A percentile compares a stretch with the other conserved stretches of the same genome.
These are phyloP conservation scores for Galemys pyrenaicus DNA, from an alignment of 2,113 vertebrate genomes.

Conservation along the genomic window DNA sequence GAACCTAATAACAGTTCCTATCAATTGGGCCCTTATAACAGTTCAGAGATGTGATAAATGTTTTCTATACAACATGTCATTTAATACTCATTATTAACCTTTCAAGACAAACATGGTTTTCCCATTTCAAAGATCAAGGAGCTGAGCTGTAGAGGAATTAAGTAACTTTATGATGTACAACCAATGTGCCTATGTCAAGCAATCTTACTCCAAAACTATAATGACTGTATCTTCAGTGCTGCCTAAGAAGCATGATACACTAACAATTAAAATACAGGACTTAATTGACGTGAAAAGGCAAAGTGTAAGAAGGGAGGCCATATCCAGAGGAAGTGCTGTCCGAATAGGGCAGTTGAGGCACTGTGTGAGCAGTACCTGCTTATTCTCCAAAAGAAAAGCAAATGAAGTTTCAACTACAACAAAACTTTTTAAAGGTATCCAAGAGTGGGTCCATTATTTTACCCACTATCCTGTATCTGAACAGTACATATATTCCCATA, in stretches of 20 bases:
- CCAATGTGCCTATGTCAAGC: background rate
- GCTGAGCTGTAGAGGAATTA: background rate
- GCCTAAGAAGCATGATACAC: background rate
- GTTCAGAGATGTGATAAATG: background rate
- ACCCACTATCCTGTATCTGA: background rate
- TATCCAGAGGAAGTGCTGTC: background rate
- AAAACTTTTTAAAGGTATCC: background rate
- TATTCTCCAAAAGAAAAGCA: slow-evolving; percentile 5
- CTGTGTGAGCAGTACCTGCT: background rate
- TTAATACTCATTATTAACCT: background rate
- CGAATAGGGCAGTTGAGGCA: background rate
- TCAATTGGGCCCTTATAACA: background rate
- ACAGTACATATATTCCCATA: background rate
- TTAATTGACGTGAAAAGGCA: background rate
- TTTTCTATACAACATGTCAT: background rate
- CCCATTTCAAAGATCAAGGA: background rate
- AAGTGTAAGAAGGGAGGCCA: background rate
- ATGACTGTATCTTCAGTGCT: background rate
- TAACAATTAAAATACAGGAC: background rate
- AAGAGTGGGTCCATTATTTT: background rate
- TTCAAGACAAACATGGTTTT: background rate
- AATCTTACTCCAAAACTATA: background rate
- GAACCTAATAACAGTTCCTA: background rate
- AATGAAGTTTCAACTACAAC: background rate
- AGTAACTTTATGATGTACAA: background rate